Conservation (phyloP, 2,797 vertebrate species). For the Acrocephalus scirpaceus region DNA sequence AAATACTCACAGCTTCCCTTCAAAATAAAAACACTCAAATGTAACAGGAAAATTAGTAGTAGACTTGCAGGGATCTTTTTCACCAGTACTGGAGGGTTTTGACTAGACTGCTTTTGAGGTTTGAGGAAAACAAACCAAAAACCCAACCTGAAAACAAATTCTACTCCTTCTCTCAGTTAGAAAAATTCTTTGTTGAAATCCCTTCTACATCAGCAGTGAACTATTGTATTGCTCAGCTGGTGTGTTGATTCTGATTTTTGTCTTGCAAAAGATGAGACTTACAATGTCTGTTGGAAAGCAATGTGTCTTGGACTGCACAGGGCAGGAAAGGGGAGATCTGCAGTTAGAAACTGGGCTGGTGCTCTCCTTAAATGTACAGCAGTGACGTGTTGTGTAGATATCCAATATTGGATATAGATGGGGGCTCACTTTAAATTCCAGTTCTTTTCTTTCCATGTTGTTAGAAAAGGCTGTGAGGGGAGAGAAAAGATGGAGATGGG, state of each 20-base stretch:
- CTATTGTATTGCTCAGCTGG: not conserved
- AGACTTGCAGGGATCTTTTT: not conserved
- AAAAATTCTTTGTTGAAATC: not conserved
- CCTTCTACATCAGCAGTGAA: not conserved
- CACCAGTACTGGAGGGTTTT: not conserved
- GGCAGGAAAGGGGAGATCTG: not conserved
- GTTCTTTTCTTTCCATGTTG: not conserved
- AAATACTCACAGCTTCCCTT: not conserved
- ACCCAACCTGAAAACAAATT: not conserved
- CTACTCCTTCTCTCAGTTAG: not conserved
- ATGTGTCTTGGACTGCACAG: not conserved
- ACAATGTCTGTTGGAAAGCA: not conserved
- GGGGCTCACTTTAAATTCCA: not conserved
- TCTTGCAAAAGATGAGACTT: not conserved
- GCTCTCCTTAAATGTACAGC: not conserved
- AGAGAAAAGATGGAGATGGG: not conserved
- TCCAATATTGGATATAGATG: not conserved
- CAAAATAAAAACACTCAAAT: not conserved
- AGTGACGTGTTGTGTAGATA: not conserved
- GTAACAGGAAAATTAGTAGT: rapidly evolving
- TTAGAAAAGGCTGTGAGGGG: not conserved
- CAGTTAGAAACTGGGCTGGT: not conserved
- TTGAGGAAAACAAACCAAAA: not conserved
- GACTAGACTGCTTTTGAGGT: not conserved
- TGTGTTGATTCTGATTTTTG: not conserved